Base-by-base conservation (phyloP, 1,140 invertebrate genomes). In the Trichonephila clavata region DNA sequence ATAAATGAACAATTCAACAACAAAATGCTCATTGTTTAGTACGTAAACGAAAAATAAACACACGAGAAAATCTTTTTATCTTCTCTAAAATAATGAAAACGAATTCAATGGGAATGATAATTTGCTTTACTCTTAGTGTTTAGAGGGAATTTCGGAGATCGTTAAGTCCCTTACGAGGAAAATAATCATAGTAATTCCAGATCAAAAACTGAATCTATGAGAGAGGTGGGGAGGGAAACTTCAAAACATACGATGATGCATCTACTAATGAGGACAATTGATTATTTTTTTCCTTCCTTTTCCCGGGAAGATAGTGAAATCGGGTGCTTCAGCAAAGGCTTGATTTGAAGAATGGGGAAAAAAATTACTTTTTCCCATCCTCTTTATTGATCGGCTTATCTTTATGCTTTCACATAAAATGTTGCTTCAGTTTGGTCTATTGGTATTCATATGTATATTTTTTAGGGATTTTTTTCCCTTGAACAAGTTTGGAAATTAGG, bases 241-340 rank as follows among this genome's bases (percentile, higher is more conserved):
- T 77, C 71, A 77, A 39, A 77, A 77, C 71, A 77, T 77, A 77
- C 71, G 71, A 77, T 77, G 71, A 77, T 77, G 71, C 71, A 77
- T 77, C 71, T 77, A 32, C 71, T 77, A 77, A 77, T 77, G 71
- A 77, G 71, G 24, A 77, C 71, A 77, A 77, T 77, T 77, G 71
- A 77, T 77, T 77, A 32, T 77, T 32, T 77, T 77, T 39, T 18
- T 8, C 18, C 32, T 77, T 77, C 18, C 4, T 77, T 24, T 24
- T 50, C n/a, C n/a, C 24, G 2, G 65, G 27, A 77, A 77, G 71
- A 77, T 77, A 77, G 71, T 77, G 71, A 77, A 77, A 77, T 77
- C 24, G 71, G 71, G 71, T 77, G 71, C 71, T 77, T 77, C 32
- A 77, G 71, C 71, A 16, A 77, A 77, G 71, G 71, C 24, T 27